These are phyloP conservation scores for Aspiorhynchus laticeps DNA, from an alignment of 2,113 vertebrate species.

Conservation along the genomic window DNA sequence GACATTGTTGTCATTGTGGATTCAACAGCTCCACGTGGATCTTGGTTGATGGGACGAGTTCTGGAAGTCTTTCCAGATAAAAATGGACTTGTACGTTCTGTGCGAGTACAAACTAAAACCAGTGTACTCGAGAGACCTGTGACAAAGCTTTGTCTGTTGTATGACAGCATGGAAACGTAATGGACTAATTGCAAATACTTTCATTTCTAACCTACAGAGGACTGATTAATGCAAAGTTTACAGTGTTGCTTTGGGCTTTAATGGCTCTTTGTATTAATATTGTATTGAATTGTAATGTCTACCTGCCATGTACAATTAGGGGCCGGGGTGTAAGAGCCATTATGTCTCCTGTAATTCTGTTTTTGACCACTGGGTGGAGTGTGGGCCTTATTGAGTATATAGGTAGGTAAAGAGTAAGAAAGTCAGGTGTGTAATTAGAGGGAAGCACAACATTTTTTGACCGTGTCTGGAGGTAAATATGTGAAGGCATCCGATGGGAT, in stretches of 20 bases:
- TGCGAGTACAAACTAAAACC: constrained; percentile 11
- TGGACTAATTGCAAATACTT: not conserved
- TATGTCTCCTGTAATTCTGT: no score
- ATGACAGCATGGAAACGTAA: not conserved
- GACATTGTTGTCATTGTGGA: not conserved
- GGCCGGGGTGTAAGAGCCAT: not conserved
- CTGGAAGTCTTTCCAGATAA: not conserved
- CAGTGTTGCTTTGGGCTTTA: not conserved
- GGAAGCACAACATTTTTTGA: no score
- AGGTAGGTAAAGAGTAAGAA: not conserved
- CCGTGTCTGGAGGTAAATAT: no score
- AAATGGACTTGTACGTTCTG: not conserved
- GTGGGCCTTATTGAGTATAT: no score
- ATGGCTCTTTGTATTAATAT: not conserved
- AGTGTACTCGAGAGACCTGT: not conserved
- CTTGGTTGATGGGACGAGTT: not conserved
- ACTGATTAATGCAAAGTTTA: no score
- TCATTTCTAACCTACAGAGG: no score
- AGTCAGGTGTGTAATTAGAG: no score
- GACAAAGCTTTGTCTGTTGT: not conserved
- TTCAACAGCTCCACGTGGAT: not conserved
- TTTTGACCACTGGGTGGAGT: no score
- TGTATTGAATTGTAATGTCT: not conserved
- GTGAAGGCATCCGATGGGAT: no score
- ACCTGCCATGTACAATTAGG: not conserved